Evolutionary conservation across 2,113 vertebrate genomes (phyloP).

Genomic region (Bubo blakistoni): DNA sequence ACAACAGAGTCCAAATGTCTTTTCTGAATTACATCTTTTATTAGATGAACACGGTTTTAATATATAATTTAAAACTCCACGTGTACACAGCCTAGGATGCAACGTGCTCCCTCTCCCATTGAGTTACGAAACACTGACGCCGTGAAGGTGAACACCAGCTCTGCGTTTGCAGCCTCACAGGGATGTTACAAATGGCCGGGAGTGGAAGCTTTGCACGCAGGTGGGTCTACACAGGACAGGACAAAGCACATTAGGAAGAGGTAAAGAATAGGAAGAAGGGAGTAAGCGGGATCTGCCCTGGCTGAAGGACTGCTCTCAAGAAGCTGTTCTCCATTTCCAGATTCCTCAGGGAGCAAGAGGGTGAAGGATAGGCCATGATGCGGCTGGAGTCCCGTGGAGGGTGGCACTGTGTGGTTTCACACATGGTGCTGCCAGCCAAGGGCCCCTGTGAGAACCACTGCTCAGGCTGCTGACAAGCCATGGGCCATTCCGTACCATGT

Average conservation of each 20-base stretch:
- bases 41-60: background rate
- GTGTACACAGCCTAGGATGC: background rate
- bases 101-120: background rate
- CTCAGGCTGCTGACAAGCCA: fast-evolving
- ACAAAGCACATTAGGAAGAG: background rate
- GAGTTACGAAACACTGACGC: background rate
- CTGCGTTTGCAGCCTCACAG: background rate
- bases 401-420: background rate
- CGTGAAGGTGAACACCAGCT: background rate
- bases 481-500: fast-evolving
- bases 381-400: background rate
- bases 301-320: background rate
- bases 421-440: background rate
- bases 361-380: background rate
- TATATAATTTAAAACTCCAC: background rate
- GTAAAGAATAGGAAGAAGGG: background rate
- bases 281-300: background rate
- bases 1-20: background rate
- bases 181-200: background rate
- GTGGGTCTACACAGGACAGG: background rate
- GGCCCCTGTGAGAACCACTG: background rate
- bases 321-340: background rate
- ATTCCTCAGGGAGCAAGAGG: background rate
- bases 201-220: background rate
- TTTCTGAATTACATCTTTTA: background rate